Evolutionary conservation across 2,113 vertebrate genomes (phyloP).

Genomic region (Pachyramphus minor): DNA sequence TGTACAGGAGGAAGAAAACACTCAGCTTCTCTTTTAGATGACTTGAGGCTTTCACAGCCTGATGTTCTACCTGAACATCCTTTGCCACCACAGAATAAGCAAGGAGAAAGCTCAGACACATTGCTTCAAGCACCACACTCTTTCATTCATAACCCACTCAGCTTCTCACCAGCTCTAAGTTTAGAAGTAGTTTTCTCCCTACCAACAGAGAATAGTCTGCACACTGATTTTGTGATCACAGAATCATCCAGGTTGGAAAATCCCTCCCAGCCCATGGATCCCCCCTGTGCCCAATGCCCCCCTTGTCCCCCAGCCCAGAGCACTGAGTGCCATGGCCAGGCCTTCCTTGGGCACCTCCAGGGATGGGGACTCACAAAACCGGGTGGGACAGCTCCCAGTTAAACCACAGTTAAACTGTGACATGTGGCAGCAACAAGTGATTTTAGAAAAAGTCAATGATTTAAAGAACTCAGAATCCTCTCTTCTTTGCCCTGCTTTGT

Average conservation of each 20-base stretch:
- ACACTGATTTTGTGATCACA: not conserved
- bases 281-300: not conserved
- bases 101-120: not conserved
- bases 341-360: not conserved
- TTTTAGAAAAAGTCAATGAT: not conserved
- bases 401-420: not conserved
- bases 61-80: not conserved
- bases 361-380: not conserved
- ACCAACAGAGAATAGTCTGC: not conserved
- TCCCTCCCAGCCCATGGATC: not conserved
- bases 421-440: not conserved
- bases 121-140: not conserved
- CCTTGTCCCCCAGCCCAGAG: not conserved
- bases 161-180: not conserved
- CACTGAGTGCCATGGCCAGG: not conserved
- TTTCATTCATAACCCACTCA: not conserved
- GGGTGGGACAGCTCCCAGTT: not conserved
- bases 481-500: not conserved
- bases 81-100: not conserved
- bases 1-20: not conserved
- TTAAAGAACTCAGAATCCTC: not conserved
- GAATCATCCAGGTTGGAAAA: not conserved
- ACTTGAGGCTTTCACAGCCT: not conserved
- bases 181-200: not conserved
- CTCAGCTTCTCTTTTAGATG: not conserved